These are phyloP conservation scores for Empidonax alnorum DNA, from an alignment of 2,113 vertebrate genomes.

Conservation along the genomic window DNA sequence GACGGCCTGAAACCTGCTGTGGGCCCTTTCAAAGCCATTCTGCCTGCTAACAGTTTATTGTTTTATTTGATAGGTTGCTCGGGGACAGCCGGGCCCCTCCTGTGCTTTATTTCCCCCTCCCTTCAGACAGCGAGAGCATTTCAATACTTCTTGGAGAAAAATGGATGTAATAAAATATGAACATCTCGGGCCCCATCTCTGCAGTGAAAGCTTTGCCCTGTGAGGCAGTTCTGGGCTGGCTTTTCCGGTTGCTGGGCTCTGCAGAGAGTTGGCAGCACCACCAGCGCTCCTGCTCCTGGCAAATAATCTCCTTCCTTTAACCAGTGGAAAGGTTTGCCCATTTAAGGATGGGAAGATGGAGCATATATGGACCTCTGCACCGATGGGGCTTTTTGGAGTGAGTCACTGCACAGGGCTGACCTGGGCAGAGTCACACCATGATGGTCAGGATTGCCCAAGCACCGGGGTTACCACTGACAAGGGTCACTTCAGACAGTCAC, in stretches of 20 bases:
- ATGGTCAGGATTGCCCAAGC: background rate
- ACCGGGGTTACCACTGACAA: background rate
- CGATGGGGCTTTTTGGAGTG: background rate
- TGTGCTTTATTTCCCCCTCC: background rate
- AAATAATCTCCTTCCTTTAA: background rate
- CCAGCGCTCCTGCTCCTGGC: accelerated
- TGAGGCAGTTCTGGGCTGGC: background rate
- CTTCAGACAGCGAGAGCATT: conserved; percentile 1
- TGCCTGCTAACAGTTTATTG: conserved; percentile 44
- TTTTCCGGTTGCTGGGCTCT: background rate
- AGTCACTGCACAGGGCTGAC: background rate
- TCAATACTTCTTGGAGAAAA: conserved; percentile 66
- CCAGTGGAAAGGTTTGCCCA: background rate
- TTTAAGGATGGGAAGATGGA: background rate
- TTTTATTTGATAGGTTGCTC: conserved; percentile 53
- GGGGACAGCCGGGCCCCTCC: conserved; percentile 16
- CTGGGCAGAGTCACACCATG: background rate
- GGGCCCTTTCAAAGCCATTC: conserved; percentile 40
- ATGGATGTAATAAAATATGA: conserved; percentile 57
- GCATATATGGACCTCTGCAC: background rate
- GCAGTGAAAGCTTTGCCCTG: background rate
- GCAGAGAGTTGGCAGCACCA: background rate
- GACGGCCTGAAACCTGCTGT: conserved; percentile 3
- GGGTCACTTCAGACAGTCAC: background rate
- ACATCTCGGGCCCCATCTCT: background rate